These are phyloP conservation scores for Callyntrura sp. DNA, from an alignment of 2,888 invertebrate species.

Conservation along the genomic window DNA sequence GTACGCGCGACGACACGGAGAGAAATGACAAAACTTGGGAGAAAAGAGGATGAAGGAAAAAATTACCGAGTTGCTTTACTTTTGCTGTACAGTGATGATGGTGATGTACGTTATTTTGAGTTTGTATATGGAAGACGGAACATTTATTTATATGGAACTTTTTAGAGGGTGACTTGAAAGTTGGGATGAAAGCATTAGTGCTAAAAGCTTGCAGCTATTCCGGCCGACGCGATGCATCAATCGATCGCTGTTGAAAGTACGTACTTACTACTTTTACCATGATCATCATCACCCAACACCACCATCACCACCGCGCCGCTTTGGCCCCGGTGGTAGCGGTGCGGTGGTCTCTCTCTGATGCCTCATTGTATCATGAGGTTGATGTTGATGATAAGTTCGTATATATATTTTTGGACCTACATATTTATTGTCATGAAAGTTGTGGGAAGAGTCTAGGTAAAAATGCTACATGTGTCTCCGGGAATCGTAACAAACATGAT, in stretches of 20 bases:
- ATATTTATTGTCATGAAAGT: conserved; percentile 45
- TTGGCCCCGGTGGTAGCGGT: conserved; percentile 12
- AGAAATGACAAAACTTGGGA: conserved; percentile 53
- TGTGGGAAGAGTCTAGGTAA: conserved; percentile 13
- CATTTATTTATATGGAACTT: conserved; percentile 70
- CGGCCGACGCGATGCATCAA: conserved; percentile 84
- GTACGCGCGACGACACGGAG: conserved; percentile 33
- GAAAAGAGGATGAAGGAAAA: conserved; percentile 50
- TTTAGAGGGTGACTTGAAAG: conserved; percentile 73
- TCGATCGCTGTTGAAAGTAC: conserved; percentile 79
- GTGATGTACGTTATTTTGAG: conserved; percentile 57
- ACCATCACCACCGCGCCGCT: conserved; percentile 36
- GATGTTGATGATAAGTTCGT: conserved; percentile 41
- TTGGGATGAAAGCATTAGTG: conserved; percentile 83
- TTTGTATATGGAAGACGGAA: conserved; percentile 44
- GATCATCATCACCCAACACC: conserved; percentile 39
- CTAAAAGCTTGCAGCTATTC: conserved; percentile 84
- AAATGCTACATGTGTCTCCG: not conserved
- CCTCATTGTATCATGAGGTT: conserved; percentile 49
- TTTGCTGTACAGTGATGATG: conserved; percentile 45
- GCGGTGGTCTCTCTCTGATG: conserved; percentile 34
- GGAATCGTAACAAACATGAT: conserved; percentile 40
- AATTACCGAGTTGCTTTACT: conserved; percentile 57
- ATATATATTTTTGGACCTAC: not conserved
- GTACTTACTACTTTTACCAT: conserved; percentile 67